These are phyloP conservation scores for Pseudomyrmex flavicornis DNA, from an alignment of 1,140 invertebrate species.

Conservation along the genomic window DNA sequence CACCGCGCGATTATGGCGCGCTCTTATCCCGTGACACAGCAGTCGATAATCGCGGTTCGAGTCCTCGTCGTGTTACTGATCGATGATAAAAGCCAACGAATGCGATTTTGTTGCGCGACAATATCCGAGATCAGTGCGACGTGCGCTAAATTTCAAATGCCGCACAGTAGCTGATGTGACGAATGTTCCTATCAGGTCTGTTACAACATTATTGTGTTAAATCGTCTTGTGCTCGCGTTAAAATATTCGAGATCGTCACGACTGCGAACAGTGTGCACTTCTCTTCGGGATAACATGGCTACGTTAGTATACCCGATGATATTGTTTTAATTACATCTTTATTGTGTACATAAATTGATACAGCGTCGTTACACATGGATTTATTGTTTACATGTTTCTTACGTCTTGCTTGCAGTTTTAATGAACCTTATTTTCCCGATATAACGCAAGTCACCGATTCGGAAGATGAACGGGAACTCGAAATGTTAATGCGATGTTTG, in stretches of 20 bases:
- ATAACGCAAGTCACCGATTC: constrained; percentile 87
- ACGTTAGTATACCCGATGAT: neutral
- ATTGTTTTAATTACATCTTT: neutral
- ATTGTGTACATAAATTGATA: too few species aligned
- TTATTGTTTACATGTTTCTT: neutral
- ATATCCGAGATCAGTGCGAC: neutral
- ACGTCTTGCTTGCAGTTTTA: constrained; percentile 73
- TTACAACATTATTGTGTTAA: neutral
- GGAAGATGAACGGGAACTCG: constrained; percentile 88
- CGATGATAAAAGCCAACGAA: too few species aligned
- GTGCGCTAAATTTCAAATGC: constrained; percentile 20
- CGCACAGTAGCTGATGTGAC: neutral
- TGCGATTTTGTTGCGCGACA: too few species aligned
- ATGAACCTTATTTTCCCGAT: constrained; percentile 86
- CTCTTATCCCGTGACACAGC: too few species aligned
- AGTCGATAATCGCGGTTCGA: too few species aligned
- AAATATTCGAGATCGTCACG: neutral
- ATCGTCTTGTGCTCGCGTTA: neutral
- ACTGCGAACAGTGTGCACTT: neutral
- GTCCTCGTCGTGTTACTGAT: too few species aligned
- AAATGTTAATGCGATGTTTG: constrained; percentile 88
- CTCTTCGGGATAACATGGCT: neutral
- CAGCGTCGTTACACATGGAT: too few species aligned
- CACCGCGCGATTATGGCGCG: neutral
- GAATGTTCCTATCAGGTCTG: neutral